A percentile compares a stretch with the other conserved stretches of the same genome.
Evolutionary conservation across 2,797 vertebrate species (phyloP).

Genomic region (Danio kyathit): DNA sequence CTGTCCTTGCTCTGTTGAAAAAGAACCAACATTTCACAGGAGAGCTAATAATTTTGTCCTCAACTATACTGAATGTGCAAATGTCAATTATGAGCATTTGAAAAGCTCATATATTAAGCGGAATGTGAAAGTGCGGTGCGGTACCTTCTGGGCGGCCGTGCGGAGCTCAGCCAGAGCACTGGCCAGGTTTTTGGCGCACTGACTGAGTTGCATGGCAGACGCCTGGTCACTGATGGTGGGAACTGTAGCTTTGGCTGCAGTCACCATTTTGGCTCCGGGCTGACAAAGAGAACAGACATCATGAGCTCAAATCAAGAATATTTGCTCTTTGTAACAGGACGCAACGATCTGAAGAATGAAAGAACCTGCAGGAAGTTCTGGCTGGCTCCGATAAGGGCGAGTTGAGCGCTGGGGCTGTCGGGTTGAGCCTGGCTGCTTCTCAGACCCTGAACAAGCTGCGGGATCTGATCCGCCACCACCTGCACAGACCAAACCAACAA

Average conservation of each 20-base stretch:
- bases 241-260: constrained; percentile 92
- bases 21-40: no score
- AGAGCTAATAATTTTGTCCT: no score
- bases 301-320: constrained; percentile 9
- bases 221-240: constrained; percentile 95
- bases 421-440: constrained; percentile 96
- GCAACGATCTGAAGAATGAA: constrained; percentile 25
- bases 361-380: constrained; percentile 96
- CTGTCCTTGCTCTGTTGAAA: no score
- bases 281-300: constrained; percentile 62
- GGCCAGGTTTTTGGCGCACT: constrained; percentile 95
- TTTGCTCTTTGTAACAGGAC: neutral
- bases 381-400: constrained; percentile 93
- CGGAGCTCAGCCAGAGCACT: constrained; percentile 91
- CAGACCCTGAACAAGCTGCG: constrained; percentile 95
- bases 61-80: no score
- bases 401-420: constrained; percentile 94
- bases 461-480: constrained; percentile 97
- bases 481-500: constrained; percentile 63
- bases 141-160: constrained; percentile 93
- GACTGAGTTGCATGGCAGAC: constrained; percentile 97
- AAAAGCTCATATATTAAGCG: no score
- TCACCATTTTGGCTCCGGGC: constrained; percentile 97
- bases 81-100: no score
- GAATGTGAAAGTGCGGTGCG: neutral